Conservation (phyloP, 2,888 invertebrate species). For the Cryptocephalus primarius region DNA sequence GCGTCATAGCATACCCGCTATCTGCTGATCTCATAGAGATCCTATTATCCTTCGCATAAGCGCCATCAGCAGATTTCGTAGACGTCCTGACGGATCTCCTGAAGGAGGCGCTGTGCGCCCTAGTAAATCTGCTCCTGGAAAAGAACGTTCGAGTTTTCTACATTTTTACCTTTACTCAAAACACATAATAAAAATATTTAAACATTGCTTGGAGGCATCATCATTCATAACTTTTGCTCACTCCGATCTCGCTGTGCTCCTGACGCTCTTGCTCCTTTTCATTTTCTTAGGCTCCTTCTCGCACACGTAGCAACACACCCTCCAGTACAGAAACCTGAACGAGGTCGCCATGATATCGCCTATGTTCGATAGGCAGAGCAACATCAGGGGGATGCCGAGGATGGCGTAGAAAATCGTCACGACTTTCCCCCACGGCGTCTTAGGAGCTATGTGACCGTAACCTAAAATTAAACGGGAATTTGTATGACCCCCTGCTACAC, state of each 20-base stretch:
- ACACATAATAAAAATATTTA: background rate
- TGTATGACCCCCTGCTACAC: no score
- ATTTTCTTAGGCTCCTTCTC: slow-evolving; percentile 62
- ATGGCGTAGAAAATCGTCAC: slow-evolving; percentile 94
- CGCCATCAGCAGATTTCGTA: slow-evolving; percentile 53
- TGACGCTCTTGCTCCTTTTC: slow-evolving; percentile 34
- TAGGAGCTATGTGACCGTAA: slow-evolving; percentile 91
- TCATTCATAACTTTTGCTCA: no score
- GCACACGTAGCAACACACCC: slow-evolving; percentile 83
- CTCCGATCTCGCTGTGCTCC: no score
- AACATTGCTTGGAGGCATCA: slow-evolving; percentile 1
- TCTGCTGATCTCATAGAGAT: slow-evolving; percentile 52
- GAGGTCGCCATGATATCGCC: slow-evolving; percentile 91
- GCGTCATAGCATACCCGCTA: slow-evolving; percentile 43
- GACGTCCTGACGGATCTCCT: slow-evolving; percentile 48
- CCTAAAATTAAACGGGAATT: slow-evolving; percentile 43
- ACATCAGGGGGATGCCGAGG: slow-evolving; percentile 88
- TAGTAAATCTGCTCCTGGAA: slow-evolving; percentile 23
- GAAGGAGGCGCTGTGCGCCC: slow-evolving; percentile 42
- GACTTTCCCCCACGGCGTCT: slow-evolving; percentile 87
- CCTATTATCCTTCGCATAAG: slow-evolving; percentile 37
- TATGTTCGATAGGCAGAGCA: slow-evolving; percentile 86
- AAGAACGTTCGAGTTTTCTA: background rate
- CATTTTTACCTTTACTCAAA: no score
- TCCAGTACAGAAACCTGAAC: slow-evolving; percentile 89